A percentile compares a stretch with the other conserved stretches of the same genome.
These are phyloP conservation scores for Diaphora mendica DNA, from an alignment of 2,888 invertebrate species.

Conservation along the genomic window DNA sequence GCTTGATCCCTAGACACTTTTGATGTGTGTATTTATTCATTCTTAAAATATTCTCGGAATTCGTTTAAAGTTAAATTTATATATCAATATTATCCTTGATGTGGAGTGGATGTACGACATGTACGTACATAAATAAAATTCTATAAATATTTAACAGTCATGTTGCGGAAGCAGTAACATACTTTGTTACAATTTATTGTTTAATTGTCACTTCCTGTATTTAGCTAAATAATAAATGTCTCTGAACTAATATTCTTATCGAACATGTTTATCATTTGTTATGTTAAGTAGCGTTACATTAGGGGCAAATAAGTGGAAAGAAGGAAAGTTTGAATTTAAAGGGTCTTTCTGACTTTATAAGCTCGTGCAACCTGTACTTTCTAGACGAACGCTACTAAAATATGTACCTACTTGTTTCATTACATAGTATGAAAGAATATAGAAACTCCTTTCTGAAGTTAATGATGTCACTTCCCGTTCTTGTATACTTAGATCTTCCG, in stretches of 20 bases:
- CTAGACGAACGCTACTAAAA: too few relatives aligned
- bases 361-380: too few relatives aligned
- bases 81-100: slow-evolving; percentile 18
- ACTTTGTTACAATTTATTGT: slow-evolving; percentile 3
- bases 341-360: too few relatives aligned
- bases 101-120: too few relatives aligned
- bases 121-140: slow-evolving; percentile 19
- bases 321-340: not conserved
- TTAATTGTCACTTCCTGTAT: not conserved
- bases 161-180: slow-evolving; percentile 26
- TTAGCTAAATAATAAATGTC: not conserved
- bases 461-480: too few relatives aligned
- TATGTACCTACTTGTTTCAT: too few relatives aligned
- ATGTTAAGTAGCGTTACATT: not conserved
- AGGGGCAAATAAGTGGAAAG: not conserved
- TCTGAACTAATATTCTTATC: not conserved
- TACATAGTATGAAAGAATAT: too few relatives aligned
- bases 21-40: slow-evolving; percentile 17
- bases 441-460: too few relatives aligned
- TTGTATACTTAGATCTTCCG: too few relatives aligned
- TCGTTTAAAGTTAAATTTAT: slow-evolving; percentile 17
- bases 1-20: too few relatives aligned
- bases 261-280: not conserved
- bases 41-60: slow-evolving; percentile 22
- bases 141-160: slow-evolving; percentile 18